Evolutionary conservation across 2,888 invertebrate genomes (phyloP), one percentile per base, ranked within the genome.

Genomic region (Hetaerina titia): DNA sequence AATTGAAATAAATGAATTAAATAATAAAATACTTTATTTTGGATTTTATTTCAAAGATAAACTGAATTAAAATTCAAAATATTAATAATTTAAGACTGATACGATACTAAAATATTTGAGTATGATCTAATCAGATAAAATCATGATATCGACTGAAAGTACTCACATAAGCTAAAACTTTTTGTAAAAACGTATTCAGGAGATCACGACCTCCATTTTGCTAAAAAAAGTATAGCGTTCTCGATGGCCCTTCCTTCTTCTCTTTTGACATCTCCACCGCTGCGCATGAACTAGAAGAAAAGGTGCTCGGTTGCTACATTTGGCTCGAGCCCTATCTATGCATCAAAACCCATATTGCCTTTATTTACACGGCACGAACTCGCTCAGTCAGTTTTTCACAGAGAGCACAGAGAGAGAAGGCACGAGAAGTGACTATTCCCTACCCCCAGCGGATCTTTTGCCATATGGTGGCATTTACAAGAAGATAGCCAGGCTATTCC

Each of bases 321-420:
- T 81, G 31, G 81, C 15, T 15, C 31, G 81, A 31, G 31, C 81
- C 15, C 81, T 81, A 81, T 81, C 81, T 11, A 81, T 81, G 6
- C 81, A 81, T 81, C 81, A 81, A 31, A 81, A 81, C 81, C 31
- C 81, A 81, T 81, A 25, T 81, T n/a, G 81, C 81, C 81, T 81
- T 15, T 81, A 31, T 81, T 25, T 81, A 81, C 81, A 81, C 81
- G 25, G 81, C 81, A 81, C 81, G 81, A 81, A 81, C 31, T 81
- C 25, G 81, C 81, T 81, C 81, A 81, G 81, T 81, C 25, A 13
- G 11, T 81, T 81, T 81, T 81, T 81, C 31, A 69, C 81, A 4
- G 81, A 81, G 13, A 13, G 81, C 11, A 31, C 81, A 81, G 11
- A 81, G 25, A 31, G 81, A 81, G 81, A 31, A 31, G 22, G 9